Base-by-base conservation (phyloP, 2,113 vertebrate genomes). In the Chamaetylas fuelleborni region DNA sequence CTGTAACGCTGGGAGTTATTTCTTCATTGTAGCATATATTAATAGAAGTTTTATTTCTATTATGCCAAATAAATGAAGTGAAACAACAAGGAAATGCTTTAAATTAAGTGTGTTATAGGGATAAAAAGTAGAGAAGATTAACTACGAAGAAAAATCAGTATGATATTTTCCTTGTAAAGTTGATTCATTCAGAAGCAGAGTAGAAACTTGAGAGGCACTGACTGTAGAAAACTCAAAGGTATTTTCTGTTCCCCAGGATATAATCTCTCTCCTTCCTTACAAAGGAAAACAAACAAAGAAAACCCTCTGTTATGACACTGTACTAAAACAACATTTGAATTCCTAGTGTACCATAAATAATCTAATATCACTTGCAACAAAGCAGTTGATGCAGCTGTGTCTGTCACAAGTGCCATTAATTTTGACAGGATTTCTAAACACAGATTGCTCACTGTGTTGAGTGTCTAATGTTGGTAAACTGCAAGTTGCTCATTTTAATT, bases 51-150 rank as follows among this genome's bases (percentile, higher is more conserved):
- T 97, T 96, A 96, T 95, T 96, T 96, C 84, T 96, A 94, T 97
- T 97, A 94, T 96, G 70, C 31, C 91, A 95, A 95, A 94, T 93
- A 98, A 97, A 97, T 97, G 87, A 97, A 96, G 80, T 95, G 94
- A 97, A 97, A 87, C 86, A 97, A 95, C 47, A 96, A 93, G 78
- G 13, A 97, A 86, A 36, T 51, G 81, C 90, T 95, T 96, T 93
- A 96, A 97, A 97, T 95, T 19, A 97, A 94, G 85, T 97, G 83
- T 90, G 61, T 92, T 95, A 96, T 86, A 88, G 61, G 43, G 29
- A 89, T 84, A 86, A 96, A 96, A 36, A 90, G 89, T 58, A 93
- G 17, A 88, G 74, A 92, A 92, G 61, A 95, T 94, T 97, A 97
- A 96, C 94, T 80, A 53, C 94, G 92, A 97, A 95, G 51, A 53